Conservation (phyloP, 2,888 invertebrate genomes). For the Latrodectus hesperus region DNA sequence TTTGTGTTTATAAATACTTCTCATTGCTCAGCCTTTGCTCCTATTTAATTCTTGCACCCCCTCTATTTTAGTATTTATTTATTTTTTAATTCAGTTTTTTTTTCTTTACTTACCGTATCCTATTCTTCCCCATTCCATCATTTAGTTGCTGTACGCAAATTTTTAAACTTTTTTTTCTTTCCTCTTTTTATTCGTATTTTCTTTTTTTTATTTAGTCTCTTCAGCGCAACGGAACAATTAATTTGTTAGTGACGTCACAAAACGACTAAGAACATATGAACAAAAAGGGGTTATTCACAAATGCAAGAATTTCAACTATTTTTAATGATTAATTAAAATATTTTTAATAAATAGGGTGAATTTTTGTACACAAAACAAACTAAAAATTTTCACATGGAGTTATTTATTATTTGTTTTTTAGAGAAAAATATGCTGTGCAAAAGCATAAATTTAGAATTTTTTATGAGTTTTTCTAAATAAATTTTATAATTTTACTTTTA, state of each 20-base stretch:
- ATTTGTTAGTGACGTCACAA: constrained; percentile 67
- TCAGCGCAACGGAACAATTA: constrained; percentile 68
- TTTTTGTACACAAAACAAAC: not conserved
- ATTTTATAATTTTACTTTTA: too few relatives aligned
- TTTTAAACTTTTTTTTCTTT: constrained; percentile 6
- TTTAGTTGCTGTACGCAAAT: constrained; percentile 38
- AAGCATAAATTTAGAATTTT: too few relatives aligned
- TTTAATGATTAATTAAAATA: not conserved
- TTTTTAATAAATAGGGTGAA: not conserved
- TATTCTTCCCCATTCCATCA: constrained; percentile 51
- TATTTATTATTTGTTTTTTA: too few relatives aligned
- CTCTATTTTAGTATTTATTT: constrained; percentile 59
- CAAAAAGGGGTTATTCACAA: constrained; percentile 49
- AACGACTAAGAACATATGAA: constrained; percentile 42
- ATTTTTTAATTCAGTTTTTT: constrained; percentile 28
- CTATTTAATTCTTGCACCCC: constrained; percentile 68
- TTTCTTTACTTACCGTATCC: constrained; percentile 20
- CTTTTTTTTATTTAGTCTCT: constrained; percentile 41
- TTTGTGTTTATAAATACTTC: constrained; percentile 69
- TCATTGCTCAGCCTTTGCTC: constrained; percentile 60
- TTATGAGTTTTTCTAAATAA: too few relatives aligned
- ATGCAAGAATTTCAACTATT: not conserved
- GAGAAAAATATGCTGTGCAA: too few relatives aligned
- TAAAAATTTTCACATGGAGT: not conserved
- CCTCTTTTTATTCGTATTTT: constrained; percentile 11